Conservation (phyloP, 2,113 vertebrate genomes). For the Chamaea fasciata region DNA sequence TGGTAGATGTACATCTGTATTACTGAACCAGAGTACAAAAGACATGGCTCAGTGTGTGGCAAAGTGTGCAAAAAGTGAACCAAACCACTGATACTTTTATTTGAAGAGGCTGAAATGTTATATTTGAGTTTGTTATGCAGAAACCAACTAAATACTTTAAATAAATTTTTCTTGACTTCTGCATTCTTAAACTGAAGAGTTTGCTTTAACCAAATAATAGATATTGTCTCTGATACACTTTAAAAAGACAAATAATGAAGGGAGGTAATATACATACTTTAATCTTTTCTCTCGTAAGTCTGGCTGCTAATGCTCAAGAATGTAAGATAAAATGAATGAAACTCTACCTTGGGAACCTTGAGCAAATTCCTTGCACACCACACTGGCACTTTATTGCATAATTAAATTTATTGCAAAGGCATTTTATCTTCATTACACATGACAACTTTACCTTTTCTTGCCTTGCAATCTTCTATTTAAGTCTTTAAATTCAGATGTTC, state of each 20-base stretch:
- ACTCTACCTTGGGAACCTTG: slow-evolving; percentile 25
- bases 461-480: slow-evolving; percentile 3
- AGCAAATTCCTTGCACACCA: slow-evolving; percentile 55
- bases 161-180: slow-evolving; percentile 48
- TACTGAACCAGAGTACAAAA: background rate
- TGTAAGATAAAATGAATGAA: slow-evolving; percentile 46
- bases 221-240: background rate
- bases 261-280: slow-evolving; percentile 28
- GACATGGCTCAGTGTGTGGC: background rate
- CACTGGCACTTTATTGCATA: slow-evolving; percentile 57
- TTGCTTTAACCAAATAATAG: slow-evolving; percentile 8
- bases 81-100: background rate
- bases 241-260: background rate
- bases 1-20: background rate
- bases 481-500: slow-evolving; percentile 5
- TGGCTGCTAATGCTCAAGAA: slow-evolving; percentile 58
- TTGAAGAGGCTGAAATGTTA: background rate
- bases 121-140: background rate
- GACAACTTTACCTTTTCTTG: slow-evolving; percentile 39
- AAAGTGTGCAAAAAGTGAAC: background rate
- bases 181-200: slow-evolving; percentile 33
- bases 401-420: slow-evolving; percentile 67
- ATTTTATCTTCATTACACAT: slow-evolving; percentile 71
- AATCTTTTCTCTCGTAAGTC: slow-evolving; percentile 37
- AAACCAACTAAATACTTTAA: slow-evolving; percentile 5